A percentile compares a stretch with the other conserved stretches of the same genome.
phyloP scores from a whole-genome alignment of 2,888 invertebrate genomes.

The Xestia xanthographa region DNA sequence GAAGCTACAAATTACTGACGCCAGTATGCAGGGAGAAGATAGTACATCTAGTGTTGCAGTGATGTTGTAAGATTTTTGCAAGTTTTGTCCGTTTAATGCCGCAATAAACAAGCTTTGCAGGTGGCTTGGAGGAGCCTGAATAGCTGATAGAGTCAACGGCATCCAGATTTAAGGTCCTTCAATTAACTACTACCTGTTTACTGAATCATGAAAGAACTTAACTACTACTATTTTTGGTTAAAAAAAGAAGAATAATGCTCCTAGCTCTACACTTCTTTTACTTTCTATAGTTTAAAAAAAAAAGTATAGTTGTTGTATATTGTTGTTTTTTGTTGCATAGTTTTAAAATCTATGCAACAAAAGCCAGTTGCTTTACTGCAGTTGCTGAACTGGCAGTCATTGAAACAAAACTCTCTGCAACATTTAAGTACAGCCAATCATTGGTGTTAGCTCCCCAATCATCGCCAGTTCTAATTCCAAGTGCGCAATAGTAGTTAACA shows the following conservation, averaged over 20 bases:
- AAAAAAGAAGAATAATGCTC: not conserved
- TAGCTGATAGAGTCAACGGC: not conserved
- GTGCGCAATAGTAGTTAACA: conserved; percentile 49
- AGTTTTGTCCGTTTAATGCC: not conserved
- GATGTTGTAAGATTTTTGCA: conserved; percentile 7
- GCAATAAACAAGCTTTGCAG: conserved; percentile 24
- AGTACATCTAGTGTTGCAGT: conserved; percentile 8
- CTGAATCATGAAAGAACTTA: not conserved
- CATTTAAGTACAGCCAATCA: conserved; percentile 39
- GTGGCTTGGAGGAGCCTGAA: conserved; percentile 4
- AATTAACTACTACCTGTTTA: not conserved
- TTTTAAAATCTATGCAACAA: no score
- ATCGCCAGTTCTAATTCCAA: conserved; percentile 21
- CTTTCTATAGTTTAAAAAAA: not conserved
- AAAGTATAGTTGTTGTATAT: no score
- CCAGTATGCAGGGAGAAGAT: conserved; percentile 24
- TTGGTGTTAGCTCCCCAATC: conserved; percentile 28
- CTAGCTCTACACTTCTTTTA: not conserved
- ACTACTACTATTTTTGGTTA: not conserved
- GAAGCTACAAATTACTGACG: conserved; percentile 47
- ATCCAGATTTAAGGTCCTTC: not conserved
- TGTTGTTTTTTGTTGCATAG: no score
- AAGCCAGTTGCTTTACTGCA: not conserved
- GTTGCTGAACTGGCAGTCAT: not conserved
- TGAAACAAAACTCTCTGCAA: not conserved